Percentiles rank a stretch among this genome's conserved stretches.
phyloP scores from a whole-genome alignment of 2,113 vertebrate species.

The Trogon surrucura region DNA sequence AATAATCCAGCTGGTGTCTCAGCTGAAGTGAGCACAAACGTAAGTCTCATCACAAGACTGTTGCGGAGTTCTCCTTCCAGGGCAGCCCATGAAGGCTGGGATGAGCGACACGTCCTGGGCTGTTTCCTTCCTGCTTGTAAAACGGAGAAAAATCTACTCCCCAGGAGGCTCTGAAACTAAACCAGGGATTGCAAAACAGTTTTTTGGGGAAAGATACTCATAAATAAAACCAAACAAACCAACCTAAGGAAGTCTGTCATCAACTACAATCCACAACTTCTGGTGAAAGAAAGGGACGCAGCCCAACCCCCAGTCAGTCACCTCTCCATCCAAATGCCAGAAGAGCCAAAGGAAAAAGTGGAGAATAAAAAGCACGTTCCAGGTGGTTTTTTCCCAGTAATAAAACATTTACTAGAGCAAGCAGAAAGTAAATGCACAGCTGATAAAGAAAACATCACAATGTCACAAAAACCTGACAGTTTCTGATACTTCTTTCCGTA shows the following conservation, averaged over 20 bases:
- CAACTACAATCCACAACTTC: neutral
- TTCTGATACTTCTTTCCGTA: slow-evolving; percentile 71
- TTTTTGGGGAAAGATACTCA: neutral
- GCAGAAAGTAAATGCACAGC: slow-evolving; percentile 81
- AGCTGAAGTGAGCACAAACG: neutral
- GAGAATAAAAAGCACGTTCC: slow-evolving; percentile 25
- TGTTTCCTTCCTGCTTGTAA: neutral
- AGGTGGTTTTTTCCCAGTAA: slow-evolving; percentile 70
- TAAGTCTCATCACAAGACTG: neutral
- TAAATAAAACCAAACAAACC: neutral
- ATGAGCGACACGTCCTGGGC: neutral
- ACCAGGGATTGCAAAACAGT: neutral
- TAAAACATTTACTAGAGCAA: slow-evolving; percentile 86
- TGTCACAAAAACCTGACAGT: slow-evolving; percentile 75
- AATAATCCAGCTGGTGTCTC: neutral
- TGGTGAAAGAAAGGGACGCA: neutral
- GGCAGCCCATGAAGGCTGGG: neutral
- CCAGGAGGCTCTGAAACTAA: neutral
- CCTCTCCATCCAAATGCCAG: neutral
- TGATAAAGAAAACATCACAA: slow-evolving; percentile 81
- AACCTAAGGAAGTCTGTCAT: neutral
- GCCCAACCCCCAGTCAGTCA: neutral
- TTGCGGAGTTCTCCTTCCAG: neutral
- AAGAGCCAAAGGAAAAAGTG: neutral
- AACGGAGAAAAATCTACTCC: neutral